These are phyloP conservation scores for Eulemur mongoz DNA, from an alignment of 2,797 vertebrate species.

Conservation along the genomic window DNA sequence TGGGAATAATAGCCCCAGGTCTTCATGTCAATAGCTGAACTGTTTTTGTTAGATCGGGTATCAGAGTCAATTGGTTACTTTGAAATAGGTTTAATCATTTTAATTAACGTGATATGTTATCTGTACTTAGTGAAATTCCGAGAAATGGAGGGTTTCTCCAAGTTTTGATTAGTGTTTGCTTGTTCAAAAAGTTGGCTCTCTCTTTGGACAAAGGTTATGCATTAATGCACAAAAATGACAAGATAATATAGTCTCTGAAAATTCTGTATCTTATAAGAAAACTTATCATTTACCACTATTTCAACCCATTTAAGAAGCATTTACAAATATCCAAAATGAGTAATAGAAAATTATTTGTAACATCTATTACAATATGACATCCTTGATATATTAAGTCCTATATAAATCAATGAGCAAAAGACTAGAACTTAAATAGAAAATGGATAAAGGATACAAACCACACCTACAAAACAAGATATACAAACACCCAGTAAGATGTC, in stretches of 20 bases:
- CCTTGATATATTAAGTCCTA: not conserved
- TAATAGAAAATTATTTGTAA: not conserved
- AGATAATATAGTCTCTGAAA: conserved; percentile 28
- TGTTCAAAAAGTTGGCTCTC: conserved; percentile 22
- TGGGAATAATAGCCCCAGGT: not conserved
- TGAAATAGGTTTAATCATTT: conserved; percentile 38
- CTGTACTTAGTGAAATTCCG: not conserved
- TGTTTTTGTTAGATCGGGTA: conserved; percentile 55
- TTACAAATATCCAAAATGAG: conserved; percentile 11
- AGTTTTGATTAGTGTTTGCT: not conserved
- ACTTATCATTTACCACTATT: not conserved
- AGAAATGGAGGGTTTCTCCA: not conserved
- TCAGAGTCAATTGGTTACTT: conserved; percentile 42
- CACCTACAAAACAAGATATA: not conserved
- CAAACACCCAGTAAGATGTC: not conserved
- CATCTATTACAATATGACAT: not conserved
- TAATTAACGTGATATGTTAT: not conserved
- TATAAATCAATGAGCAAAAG: not conserved
- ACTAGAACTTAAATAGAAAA: not conserved
- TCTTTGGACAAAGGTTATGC: not conserved
- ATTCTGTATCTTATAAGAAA: conserved; percentile 16
- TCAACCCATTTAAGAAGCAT: not conserved
- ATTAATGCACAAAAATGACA: not conserved
- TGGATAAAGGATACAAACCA: not conserved
- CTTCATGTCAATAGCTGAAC: not conserved